Conservation (phyloP, 2,797 vertebrate genomes). For the Nannoperca obscura region DNA sequence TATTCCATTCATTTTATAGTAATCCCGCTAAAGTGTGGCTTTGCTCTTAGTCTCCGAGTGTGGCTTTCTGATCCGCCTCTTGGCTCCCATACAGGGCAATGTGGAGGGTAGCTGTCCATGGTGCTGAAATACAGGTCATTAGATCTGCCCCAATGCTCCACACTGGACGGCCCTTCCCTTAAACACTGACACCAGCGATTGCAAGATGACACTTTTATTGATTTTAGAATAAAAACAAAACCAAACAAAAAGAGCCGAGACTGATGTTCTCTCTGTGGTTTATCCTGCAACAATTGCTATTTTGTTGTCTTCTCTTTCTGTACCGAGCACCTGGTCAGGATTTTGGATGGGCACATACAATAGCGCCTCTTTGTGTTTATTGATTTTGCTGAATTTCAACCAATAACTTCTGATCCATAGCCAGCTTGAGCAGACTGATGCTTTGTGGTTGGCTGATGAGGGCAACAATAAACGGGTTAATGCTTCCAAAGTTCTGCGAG, state of each 20-base stretch:
- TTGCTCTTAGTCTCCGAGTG: constrained; percentile 38
- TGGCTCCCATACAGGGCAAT: neutral
- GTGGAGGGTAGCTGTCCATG: constrained; percentile 54
- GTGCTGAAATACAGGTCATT: constrained; percentile 55
- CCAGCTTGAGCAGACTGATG: constrained; percentile 71
- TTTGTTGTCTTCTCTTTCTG: constrained; percentile 31
- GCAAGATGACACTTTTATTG: constrained; percentile 35
- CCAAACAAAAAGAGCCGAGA: neutral
- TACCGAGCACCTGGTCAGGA: constrained; percentile 56
- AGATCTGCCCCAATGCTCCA: neutral
- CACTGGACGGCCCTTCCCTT: neutral
- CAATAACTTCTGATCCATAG: constrained; percentile 70
- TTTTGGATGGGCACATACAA: constrained; percentile 46
- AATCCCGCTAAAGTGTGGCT: constrained; percentile 57
- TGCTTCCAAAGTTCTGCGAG: constrained; percentile 58
- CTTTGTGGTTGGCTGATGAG: constrained; percentile 69
- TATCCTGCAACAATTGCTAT: constrained; percentile 47
- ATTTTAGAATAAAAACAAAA: constrained; percentile 34
- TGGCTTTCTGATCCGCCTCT: constrained; percentile 39
- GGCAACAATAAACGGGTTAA: constrained; percentile 74
- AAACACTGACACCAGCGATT: constrained; percentile 19
- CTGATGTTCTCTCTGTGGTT: constrained; percentile 10
- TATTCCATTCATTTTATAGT: constrained; percentile 68
- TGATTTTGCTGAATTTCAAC: constrained; percentile 72
- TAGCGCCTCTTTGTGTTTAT: constrained; percentile 53